These are phyloP conservation scores for Lypha dubia DNA, from an alignment of 2,888 invertebrate genomes.

Conservation along the genomic window DNA sequence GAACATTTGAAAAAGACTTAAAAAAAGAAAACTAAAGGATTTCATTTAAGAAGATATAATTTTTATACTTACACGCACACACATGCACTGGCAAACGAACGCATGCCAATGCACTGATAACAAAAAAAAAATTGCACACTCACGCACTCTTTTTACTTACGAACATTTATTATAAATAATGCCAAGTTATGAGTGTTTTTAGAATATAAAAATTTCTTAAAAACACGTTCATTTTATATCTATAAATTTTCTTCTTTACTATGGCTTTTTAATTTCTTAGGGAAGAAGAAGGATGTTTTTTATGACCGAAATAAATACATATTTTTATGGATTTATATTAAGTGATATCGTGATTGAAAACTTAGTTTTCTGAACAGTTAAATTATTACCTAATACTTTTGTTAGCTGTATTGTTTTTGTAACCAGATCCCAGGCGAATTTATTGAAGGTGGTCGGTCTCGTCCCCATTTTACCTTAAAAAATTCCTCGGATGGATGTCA, in stretches of 20 bases:
- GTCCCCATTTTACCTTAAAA: too few species aligned
- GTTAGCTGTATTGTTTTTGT: too few species aligned
- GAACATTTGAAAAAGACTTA: slow-evolving; percentile 45
- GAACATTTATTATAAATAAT: slow-evolving; percentile 46
- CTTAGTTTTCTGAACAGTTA: too few species aligned
- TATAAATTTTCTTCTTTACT: neutral
- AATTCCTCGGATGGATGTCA: too few species aligned
- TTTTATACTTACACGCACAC: neutral
- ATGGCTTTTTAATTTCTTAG: neutral
- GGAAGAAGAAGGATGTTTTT: neutral
- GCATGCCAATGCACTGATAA: slow-evolving; percentile 27
- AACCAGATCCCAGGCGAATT: too few species aligned
- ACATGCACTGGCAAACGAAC: neutral
- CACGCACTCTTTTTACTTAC: slow-evolving; percentile 18
- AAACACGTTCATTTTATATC: slow-evolving; percentile 33
- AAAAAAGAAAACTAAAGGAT: slow-evolving; percentile 31
- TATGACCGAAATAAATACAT: neutral
- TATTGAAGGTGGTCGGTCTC: too few species aligned
- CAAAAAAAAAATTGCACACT: slow-evolving; percentile 13
- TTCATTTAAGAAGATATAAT: slow-evolving; percentile 40
- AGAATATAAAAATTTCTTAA: slow-evolving; percentile 3
- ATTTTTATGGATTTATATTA: neutral
- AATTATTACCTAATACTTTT: too few species aligned
- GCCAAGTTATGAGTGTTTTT: slow-evolving; percentile 46
- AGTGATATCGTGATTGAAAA: too few species aligned